These are phyloP conservation scores for Callopanchax toddi DNA, from an alignment of 2,113 vertebrate genomes.

Conservation along the genomic window DNA sequence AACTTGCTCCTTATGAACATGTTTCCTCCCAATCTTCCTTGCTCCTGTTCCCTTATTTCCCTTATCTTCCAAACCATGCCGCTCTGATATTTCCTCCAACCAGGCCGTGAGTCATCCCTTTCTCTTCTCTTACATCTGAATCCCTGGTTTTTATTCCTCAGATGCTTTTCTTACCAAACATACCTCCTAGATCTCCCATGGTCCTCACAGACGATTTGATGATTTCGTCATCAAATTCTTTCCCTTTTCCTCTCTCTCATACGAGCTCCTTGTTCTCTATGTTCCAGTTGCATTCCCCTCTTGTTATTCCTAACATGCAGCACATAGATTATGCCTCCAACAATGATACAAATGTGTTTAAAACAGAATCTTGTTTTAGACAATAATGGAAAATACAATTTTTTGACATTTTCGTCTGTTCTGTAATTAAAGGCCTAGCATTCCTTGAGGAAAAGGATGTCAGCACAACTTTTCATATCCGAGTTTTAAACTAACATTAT, in stretches of 20 bases:
- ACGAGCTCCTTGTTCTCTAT: not conserved
- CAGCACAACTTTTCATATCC: too few relatives aligned
- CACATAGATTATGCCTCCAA: conserved; percentile 5
- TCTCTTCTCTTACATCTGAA: conserved; percentile 55
- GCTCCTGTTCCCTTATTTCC: conserved; percentile 31
- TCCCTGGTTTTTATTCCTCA: conserved; percentile 9
- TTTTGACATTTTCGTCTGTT: too few relatives aligned
- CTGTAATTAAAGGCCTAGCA: too few relatives aligned
- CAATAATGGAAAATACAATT: too few relatives aligned
- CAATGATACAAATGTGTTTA: not conserved
- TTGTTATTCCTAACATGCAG: conserved; percentile 39
- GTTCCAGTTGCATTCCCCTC: not conserved
- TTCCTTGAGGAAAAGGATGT: too few relatives aligned
- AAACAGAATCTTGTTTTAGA: too few relatives aligned
- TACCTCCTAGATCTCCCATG: conserved; percentile 9
- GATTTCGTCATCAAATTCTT: conserved; percentile 1
- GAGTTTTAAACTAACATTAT: too few relatives aligned
- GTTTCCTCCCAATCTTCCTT: conserved; percentile 50
- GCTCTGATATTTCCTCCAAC: conserved; percentile 59
- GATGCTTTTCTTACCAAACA: conserved; percentile 28
- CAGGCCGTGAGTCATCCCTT: conserved; percentile 71
- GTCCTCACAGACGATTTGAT: conserved; percentile 10
- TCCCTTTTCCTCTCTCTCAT: conserved; percentile 2
- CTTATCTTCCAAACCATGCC: conserved; percentile 43
- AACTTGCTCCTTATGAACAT: conserved; percentile 49